Base-by-base conservation (phyloP, 2,797 vertebrate species). In the Coccyzus lansbergi region DNA sequence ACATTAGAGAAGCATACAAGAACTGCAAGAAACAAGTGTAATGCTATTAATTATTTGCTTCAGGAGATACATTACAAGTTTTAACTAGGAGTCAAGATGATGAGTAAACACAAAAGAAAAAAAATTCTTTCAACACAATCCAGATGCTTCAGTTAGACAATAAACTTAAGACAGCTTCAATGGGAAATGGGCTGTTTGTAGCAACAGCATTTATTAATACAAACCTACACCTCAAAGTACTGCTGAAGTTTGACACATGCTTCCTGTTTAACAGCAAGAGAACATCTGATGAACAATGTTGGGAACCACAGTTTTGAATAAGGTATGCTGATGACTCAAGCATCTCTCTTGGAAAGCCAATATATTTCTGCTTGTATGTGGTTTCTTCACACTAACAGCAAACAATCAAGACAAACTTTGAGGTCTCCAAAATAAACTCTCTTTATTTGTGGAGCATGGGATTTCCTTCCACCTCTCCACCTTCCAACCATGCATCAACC, bases 251-350 rank as follows among this genome's bases (percentile, higher is more conserved):
- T 89, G 92, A 94, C 93, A 95, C 72, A 88, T 26, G 20, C 79
- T 95, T 95, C 84, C 93, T 90, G 87, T 69, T 72, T 56, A 55
- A 93, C 86, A 86, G 49, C 28, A 90, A 88, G 62, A 94, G 94
- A 85, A 72, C 53, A 95, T 76, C 42, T 70, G 44, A 95, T 81
- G 93, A 95, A 94, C 92, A 87, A 88, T 76, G 80, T 24, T 83
- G 55, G 58, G 62, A 95, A 96, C 79, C 65, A 78, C 16, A 15
- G 69, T 9, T 79, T 62, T 15, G 15, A 78, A 69, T 83, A 78
- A 78, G 87, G 91, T 88, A 83, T 83, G 89, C 74, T 88, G 84
- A 87, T 93, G 93, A 95, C 81, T 96, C 87, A 91, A 31, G 44
- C 91, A 81, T 78, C 84, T 69, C 84, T 67, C 91, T 78, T 83